A percentile compares a stretch with the other conserved stretches of the same genome.
These are phyloP conservation scores for Palythoa grandis DNA, from an alignment of 92 coral and sea anemone genomes.

Conservation along the genomic window DNA sequence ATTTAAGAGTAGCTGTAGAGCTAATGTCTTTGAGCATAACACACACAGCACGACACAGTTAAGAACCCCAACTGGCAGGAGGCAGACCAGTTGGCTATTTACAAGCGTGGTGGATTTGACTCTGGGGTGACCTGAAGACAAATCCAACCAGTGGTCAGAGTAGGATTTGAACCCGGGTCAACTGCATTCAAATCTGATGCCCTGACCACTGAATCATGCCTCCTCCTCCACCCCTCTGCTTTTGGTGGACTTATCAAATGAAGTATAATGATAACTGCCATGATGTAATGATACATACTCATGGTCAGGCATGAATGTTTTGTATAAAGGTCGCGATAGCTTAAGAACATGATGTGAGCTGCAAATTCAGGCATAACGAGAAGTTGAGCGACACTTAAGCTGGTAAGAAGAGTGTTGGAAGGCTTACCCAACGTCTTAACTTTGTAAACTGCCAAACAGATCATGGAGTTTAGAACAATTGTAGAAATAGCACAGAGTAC, in stretches of 20 bases:
- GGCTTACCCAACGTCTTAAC: conserved; percentile 1
- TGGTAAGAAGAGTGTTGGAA: not conserved
- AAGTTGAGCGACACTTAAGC: not conserved
- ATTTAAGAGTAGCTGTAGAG: no score
- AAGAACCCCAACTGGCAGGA: no score
- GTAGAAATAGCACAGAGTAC: not conserved
- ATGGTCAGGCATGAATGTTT: not conserved
- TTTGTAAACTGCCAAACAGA: conserved; percentile 12
- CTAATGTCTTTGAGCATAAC: no score
- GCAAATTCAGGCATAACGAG: not conserved
- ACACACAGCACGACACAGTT: no score
- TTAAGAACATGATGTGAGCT: not conserved
- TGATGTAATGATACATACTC: not conserved
- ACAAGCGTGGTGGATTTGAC: no score
- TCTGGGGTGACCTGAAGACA: no score
- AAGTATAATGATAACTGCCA: conserved; percentile 17
- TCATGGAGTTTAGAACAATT: conserved; percentile 6
- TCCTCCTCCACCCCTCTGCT: no score
- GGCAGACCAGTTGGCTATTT: no score
- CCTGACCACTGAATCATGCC: no score
- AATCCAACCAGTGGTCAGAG: no score
- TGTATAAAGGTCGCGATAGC: not conserved
- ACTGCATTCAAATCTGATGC: no score
- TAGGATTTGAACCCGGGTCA: no score
- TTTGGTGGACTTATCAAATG: not conserved